Evolutionary conservation across 1,140 invertebrate species (phyloP).

Genomic region (Leptinotarsa lineolata): DNA sequence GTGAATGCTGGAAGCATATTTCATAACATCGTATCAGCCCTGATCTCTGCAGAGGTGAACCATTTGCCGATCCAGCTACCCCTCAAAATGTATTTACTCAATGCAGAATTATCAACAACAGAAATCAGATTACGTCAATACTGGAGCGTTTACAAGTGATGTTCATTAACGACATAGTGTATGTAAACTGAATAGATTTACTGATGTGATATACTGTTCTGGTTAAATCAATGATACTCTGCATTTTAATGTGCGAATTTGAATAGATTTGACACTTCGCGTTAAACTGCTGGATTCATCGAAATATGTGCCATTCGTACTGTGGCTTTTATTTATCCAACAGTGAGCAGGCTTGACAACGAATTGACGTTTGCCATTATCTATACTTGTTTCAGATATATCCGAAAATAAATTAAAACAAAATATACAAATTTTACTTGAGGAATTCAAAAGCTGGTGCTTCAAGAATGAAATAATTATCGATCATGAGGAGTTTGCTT

Average conservation of each 20-base stretch:
- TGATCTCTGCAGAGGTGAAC: not conserved
- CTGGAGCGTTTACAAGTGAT: constrained; percentile 15
- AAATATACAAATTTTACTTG: no score
- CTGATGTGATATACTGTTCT: not conserved
- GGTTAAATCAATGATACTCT: constrained; percentile 15
- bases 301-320: no score
- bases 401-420: no score
- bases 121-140: constrained; percentile 23
- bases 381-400: no score
- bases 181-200: constrained; percentile 8
- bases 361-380: no score
- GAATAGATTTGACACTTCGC: not conserved
- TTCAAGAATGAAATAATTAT: no score
- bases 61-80: not conserved
- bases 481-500: no score
- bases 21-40: not conserved
- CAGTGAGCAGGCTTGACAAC: no score
- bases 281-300: not conserved
- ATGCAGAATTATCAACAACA: constrained; percentile 17
- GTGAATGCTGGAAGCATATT: no score
- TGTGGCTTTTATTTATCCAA: no score
- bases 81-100: constrained; percentile 19
- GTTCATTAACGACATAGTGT: constrained; percentile 21
- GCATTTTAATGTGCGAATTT: constrained; percentile 12
- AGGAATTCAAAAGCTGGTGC: no score